phyloP scores from a whole-genome alignment of 1,140 invertebrate genomes.

The Tetraneura akinire region DNA sequence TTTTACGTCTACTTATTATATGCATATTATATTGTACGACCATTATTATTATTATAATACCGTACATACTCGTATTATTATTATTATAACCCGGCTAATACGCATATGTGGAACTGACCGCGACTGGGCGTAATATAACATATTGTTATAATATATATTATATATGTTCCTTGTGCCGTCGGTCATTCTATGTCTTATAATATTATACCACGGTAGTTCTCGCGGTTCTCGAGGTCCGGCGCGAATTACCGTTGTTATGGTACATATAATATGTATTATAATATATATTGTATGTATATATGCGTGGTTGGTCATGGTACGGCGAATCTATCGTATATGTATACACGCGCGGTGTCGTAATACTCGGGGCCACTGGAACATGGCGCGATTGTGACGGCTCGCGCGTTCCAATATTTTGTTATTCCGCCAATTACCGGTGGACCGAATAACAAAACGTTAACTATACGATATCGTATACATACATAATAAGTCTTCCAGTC shows the following conservation, averaged over 20 bases:
- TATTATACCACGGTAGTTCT: constrained; percentile 24
- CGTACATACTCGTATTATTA: too few species aligned
- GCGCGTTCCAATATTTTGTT: constrained; percentile 46
- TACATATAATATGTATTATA: too few species aligned
- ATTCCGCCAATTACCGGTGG: constrained; percentile 43
- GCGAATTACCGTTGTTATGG: constrained; percentile 28
- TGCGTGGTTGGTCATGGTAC: constrained; percentile 36
- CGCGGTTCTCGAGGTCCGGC: neutral
- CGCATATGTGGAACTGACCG: neutral
- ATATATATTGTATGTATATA: too few species aligned
- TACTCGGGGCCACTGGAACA: constrained; percentile 26
- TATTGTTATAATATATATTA: neutral
- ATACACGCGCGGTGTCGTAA: constrained; percentile 4
- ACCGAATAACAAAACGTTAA: constrained; percentile 16
- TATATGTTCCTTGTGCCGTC: neutral
- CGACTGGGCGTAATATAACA: neutral
- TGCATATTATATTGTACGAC: too few species aligned
- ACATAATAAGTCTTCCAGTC: constrained; percentile 19
- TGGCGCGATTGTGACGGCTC: neutral
- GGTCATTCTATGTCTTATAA: constrained; percentile 1
- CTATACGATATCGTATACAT: neutral
- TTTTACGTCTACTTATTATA: too few species aligned
- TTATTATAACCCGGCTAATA: neutral
- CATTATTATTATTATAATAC: too few species aligned
- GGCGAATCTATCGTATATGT: constrained; percentile 9